Percentiles rank a stretch among this genome's conserved stretches.
Conservation (phyloP, 2,113 vertebrate species). For the Plecturocebus donacophilus region DNA sequence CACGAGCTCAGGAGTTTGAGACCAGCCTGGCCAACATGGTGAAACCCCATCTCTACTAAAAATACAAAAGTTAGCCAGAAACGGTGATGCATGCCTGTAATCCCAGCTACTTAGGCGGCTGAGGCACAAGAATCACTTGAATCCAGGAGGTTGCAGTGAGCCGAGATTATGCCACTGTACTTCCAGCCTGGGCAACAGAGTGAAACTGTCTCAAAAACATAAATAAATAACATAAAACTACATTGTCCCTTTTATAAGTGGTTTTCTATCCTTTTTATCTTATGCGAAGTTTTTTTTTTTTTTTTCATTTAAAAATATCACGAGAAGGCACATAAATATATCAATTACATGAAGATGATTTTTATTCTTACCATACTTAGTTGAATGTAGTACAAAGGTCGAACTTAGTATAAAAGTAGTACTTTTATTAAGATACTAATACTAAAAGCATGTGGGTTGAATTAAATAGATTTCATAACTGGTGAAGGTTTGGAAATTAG, state of each 20-base stretch:
- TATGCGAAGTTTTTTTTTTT: neutral
- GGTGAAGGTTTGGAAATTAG: conserved; percentile 20
- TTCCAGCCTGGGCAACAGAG: too few relatives aligned
- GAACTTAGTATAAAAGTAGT: neutral
- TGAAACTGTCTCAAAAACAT: too few relatives aligned
- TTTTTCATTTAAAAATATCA: conserved; percentile 14
- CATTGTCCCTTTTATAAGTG: conserved; percentile 18
- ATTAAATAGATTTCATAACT: neutral
- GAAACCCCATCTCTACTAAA: too few relatives aligned
- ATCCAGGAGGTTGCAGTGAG: too few relatives aligned
- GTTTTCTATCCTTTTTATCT: neutral
- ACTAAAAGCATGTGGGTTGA: neutral
- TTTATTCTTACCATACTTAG: neutral
- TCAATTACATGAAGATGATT: neutral
- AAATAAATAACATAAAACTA: neutral
- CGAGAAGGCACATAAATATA: neutral
- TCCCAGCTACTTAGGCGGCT: too few relatives aligned
- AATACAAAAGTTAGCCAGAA: too few relatives aligned
- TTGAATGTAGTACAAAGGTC: neutral
- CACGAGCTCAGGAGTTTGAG: too few relatives aligned
- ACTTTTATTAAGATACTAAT: neutral
- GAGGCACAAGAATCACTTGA: too few relatives aligned
- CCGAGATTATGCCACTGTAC: too few relatives aligned
- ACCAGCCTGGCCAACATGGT: too few relatives aligned
- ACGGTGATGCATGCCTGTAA: too few relatives aligned